Evolutionary conservation across 2,797 vertebrate genomes (phyloP), one percentile per base, ranked within the genome.

Genomic region (Macroramphosus scolopax): DNA sequence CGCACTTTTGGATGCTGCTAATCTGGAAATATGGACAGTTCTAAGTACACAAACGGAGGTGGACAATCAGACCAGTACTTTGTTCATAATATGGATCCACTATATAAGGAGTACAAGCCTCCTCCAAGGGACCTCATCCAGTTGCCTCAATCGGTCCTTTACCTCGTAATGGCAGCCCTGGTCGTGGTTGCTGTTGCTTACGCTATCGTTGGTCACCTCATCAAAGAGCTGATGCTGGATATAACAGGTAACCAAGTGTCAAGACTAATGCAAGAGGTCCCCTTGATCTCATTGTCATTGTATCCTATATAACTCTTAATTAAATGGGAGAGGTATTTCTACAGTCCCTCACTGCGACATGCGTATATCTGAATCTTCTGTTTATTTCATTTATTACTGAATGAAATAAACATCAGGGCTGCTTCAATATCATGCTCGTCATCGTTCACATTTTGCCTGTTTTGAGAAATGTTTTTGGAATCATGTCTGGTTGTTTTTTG

Each of bases 171-270:
- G 87, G 92, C 91, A 0, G 81, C 67, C 0, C 30, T 91, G 66
- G 88, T 92, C 0, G 86, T 94, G 48, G 85, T 91, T 5, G 87
- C 84, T 1, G 91, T 93, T 31, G 90, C 91, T 4, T 94, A 93
- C 1, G 91, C 91, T 25, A 94, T 94, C 1, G 87, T 93, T 22
- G 92, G 92, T 8, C 92, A 94, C 64, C 88, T 94, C 53, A 92
- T 93, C 47, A 92, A 92, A 81, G 92, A 94, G 64, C 85, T 94
- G 33, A 82, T 88, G 37, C 84, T 91, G 53, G 91, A 93, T 53
- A 78, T 93, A 30, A 83, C 90, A 85, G 92, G 92, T 92, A 86
- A 36, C 36, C 2, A 13, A 33, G 10, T n/a, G n/a, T n/a, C n/a
- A n/a, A n/a, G n/a, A n/a, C n/a, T n/a, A n/a, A n/a, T n/a, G n/a